Percentiles rank a stretch among this genome's conserved stretches.
Conservation (phyloP, 2,888 invertebrate genomes). For the Drosophila siamana region DNA sequence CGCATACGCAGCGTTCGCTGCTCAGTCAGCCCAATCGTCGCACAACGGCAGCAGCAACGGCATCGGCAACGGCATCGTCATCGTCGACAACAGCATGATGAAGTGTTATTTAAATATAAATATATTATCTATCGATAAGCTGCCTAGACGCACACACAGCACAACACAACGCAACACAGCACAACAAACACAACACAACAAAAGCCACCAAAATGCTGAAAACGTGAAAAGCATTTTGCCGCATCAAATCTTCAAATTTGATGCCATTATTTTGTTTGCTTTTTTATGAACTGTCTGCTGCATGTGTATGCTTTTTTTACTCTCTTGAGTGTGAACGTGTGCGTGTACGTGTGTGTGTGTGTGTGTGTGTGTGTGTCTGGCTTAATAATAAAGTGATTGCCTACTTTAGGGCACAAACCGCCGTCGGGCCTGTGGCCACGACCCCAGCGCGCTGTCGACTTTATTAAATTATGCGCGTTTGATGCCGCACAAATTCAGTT, state of each 20-base stretch:
- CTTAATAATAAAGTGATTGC: constrained; percentile 74
- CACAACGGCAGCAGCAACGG: not conserved
- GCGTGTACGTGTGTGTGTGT: constrained; percentile 6
- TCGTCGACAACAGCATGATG: constrained; percentile 65
- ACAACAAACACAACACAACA: constrained; percentile 26
- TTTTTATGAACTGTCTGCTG: constrained; percentile 56
- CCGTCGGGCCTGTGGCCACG: constrained; percentile 25
- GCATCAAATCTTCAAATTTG: constrained; percentile 75
- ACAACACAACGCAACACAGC: not conserved
- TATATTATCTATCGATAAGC: constrained; percentile 79
- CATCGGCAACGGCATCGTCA: constrained; percentile 19
- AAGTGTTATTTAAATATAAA: constrained; percentile 81
- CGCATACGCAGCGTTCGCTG: constrained; percentile 68
- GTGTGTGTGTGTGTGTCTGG: constrained; percentile 34
- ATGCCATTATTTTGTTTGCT: constrained; percentile 69
- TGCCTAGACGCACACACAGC: constrained; percentile 37
- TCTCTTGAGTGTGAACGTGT: constrained; percentile 1
- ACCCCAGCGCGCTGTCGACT: constrained; percentile 33
- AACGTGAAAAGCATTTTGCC: constrained; percentile 71
- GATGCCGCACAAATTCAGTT: constrained; percentile 62
- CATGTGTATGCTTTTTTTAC: not conserved
- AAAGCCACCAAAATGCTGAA: constrained; percentile 49
- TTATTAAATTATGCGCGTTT: constrained; percentile 73
- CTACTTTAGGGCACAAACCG: constrained; percentile 46
- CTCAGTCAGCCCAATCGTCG: constrained; percentile 16